Evolutionary conservation across 2,797 vertebrate genomes (phyloP), one percentile per base, ranked within the genome.

Genomic region (Carapus acus): DNA sequence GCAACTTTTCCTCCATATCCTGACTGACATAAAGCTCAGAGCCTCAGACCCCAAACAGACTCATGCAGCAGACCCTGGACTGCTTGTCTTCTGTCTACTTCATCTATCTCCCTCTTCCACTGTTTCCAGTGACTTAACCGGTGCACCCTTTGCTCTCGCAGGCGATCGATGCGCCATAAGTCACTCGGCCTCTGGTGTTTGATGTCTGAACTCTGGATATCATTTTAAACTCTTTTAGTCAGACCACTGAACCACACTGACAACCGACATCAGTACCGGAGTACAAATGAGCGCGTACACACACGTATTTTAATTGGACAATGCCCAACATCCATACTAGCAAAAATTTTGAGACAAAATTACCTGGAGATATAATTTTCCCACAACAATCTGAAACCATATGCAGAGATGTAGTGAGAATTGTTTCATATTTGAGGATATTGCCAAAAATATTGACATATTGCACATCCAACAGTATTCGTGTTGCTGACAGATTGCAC

Each of bases 141-240:
- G 55, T 34, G 49, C 67, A 52, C 24, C 69, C 83, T 84, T 84
- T 84, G 85, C 85, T 85, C 83, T 81, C 42, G 61, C 45, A 51
- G 65, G 76, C 74, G 61, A 79, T 80, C 78, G 73, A 84, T 79
- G 79, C 67, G 8, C 74, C 82, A 82, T 86, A 84, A 87, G 77
- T 87, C 83, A 85, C 47, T 66, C 50, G 69, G 72, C 71, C 81
- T 73, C 78, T 55, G 51, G 69, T 70, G 83, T 85, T 85, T 85
- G 81, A 84, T 78, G 82, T 85, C 69, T 70, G 71, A 67, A 81
- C 74, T 84, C 82, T 87, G 83, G 81, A 84, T 79, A 85, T 84
- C 77, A 83, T 85, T 85, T 27, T 80, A 62, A 62, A 63, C 64
- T 66, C 23, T 80, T 82, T 81, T 64, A 45, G 57, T 47, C 54